Evolutionary conservation across 2,888 invertebrate genomes (phyloP).

Genomic region (Zhuqinia jingwanae): DNA sequence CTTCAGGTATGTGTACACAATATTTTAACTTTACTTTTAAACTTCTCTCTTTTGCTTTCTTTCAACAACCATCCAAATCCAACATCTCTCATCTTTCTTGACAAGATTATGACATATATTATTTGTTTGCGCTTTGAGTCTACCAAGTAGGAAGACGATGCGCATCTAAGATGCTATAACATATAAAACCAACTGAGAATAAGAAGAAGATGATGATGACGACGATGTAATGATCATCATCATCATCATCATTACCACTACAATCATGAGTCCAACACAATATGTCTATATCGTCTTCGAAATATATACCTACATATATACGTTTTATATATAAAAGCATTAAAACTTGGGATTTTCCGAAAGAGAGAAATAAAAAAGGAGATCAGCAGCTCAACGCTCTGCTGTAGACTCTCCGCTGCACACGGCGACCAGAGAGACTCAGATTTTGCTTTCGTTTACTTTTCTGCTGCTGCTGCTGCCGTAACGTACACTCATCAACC

Average conservation of each 20-base stretch:
- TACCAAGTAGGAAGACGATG: not conserved
- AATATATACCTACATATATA: no score
- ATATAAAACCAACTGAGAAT: slow-evolving; percentile 13
- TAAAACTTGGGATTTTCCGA: slow-evolving; percentile 6
- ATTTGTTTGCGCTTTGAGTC: slow-evolving; percentile 18
- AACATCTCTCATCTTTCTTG: slow-evolving; percentile 13
- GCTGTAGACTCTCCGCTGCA: not conserved
- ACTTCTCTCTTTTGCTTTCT: not conserved
- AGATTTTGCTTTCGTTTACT: slow-evolving; percentile 31
- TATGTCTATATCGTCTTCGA: not conserved
- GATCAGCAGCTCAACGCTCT: not conserved
- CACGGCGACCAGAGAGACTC: slow-evolving; percentile 2
- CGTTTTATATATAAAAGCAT: no score
- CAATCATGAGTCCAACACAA: slow-evolving; percentile 14
- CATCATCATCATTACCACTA: slow-evolving; percentile 29
- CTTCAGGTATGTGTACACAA: slow-evolving; percentile 73
- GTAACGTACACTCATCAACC: slow-evolving; percentile 19
- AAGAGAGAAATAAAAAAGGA: slow-evolving; percentile 29
- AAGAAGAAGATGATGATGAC: not conserved
- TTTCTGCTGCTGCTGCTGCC: no score
- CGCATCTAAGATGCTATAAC: not conserved
- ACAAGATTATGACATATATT: slow-evolving; percentile 63
- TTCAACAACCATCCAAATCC: not conserved
- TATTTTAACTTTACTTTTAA: not conserved
- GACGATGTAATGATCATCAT: not conserved